Percentiles rank a stretch among this genome's conserved stretches.
These are phyloP conservation scores for Schrankia costaestrigalis DNA, from an alignment of 2,888 invertebrate species.

Conservation along the genomic window DNA sequence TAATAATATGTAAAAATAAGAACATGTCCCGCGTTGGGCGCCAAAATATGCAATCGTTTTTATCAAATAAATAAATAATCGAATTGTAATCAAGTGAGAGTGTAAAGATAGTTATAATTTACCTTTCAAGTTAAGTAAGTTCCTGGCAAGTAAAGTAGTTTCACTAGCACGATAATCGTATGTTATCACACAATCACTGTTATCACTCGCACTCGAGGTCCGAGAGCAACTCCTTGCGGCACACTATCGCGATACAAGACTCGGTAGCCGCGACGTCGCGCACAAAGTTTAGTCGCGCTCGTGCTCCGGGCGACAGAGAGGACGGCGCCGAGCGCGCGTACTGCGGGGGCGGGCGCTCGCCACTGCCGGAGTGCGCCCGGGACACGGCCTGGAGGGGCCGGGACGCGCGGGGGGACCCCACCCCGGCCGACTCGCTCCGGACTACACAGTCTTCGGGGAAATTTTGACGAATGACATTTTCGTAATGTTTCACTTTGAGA, in stretches of 20 bases:
- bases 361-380: constrained; percentile 18
- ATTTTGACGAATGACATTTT: constrained; percentile 71
- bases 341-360: constrained; percentile 25
- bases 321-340: constrained; percentile 21
- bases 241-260: not conserved
- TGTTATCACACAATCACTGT: constrained; percentile 25
- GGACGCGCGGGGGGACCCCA: constrained; percentile 15
- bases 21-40: no score
- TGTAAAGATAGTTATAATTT: no score
- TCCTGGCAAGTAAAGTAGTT: no score
- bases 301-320: constrained; percentile 21
- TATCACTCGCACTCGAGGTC: not conserved
- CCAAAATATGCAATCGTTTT: no score
- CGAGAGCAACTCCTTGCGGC: no score
- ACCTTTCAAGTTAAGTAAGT: no score
- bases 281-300: constrained; percentile 24
- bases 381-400: constrained; percentile 23
- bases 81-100: no score
- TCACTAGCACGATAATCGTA: no score
- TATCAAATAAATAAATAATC: no score
- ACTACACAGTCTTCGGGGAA: constrained; percentile 57
- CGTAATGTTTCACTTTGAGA: constrained; percentile 57
- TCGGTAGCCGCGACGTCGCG: constrained; percentile 4
- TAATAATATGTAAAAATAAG: no score
- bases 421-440: constrained; percentile 23